A percentile compares a stretch with the other conserved stretches of the same genome.
These are phyloP conservation scores for Drosophila cracens DNA, from an alignment of 2,888 invertebrate species.

Conservation along the genomic window DNA sequence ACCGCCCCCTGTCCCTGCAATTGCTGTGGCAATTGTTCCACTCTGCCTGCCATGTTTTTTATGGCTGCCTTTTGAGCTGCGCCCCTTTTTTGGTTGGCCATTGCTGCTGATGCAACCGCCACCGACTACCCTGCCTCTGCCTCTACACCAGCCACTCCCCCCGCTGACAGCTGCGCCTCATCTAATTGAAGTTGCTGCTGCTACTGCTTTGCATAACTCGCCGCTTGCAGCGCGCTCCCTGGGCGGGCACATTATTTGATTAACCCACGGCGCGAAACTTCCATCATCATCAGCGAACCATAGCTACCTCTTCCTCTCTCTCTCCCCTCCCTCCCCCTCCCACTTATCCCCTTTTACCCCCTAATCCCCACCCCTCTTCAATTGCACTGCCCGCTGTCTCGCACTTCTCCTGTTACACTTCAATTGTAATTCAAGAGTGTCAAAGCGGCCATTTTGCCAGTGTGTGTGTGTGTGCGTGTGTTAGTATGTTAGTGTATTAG, in stretches of 20 bases:
- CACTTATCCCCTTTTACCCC: not conserved
- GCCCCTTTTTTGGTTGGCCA: conserved; percentile 77
- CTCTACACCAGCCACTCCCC: conserved; percentile 7
- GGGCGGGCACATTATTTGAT: conserved; percentile 66
- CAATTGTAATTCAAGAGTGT: conserved; percentile 67
- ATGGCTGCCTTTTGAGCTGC: conserved; percentile 49
- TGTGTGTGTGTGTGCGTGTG: not conserved
- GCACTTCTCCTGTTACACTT: conserved; percentile 70
- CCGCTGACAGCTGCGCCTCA: conserved; percentile 44
- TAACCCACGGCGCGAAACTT: conserved; percentile 66
- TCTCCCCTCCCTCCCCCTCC: not conserved
- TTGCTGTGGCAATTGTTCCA: conserved; percentile 37
- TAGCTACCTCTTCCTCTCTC: conserved; percentile 5
- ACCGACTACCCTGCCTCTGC: conserved; percentile 41
- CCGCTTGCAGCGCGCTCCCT: conserved; percentile 25
- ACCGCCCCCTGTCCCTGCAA: conserved; percentile 12
- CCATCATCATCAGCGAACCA: conserved; percentile 75
- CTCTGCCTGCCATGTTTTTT: conserved; percentile 70
- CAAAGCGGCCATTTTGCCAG: conserved; percentile 43
- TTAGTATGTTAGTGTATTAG: not conserved
- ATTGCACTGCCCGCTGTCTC: conserved; percentile 30
- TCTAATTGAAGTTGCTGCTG: conserved; percentile 69
- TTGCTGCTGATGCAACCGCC: conserved; percentile 52
- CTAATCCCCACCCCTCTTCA: conserved; percentile 1
- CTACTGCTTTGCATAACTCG: conserved; percentile 67